Base-by-base conservation (phyloP, 2,797 vertebrate genomes). In the Propithecus perrieri region DNA sequence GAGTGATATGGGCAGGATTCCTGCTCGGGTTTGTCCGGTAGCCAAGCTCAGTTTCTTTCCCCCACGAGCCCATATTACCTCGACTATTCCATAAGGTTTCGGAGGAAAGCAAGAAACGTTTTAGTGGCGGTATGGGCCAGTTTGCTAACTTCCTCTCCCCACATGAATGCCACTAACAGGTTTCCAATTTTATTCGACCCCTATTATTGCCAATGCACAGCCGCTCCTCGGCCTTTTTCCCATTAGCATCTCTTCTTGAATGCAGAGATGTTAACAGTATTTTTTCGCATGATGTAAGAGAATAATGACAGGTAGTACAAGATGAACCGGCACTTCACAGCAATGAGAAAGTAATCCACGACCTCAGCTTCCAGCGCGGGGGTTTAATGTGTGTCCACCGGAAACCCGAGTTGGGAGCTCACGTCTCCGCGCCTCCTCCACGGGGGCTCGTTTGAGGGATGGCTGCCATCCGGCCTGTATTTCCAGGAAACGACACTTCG, bases 401-500 rank as follows among this genome's bases (percentile, higher is more conserved):
- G 97, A 97, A 97, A 85, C 61, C 85, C 63, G 50, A 90, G 83
- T 26, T 33, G 35, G 65, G 35, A 91, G 83, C 26, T 78, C 41
- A 8, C 0, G 0, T 93, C 78, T 89, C 72, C n/a, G 6, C 5
- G 28, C 38, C 81, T 79, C 84, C 90, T 86, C 96, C 76, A 0
- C 0, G 0, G 95, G 89, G 96, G 46, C 87, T 91, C 80, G 2
- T 91, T 92, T 80, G 76, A 94, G 81, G 85, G 48, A 88, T 79
- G 89, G 93, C 91, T 89, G 79, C 38, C 35, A 33, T 71, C 89
- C 84, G 92, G 72, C 41, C 76, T 43, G 35, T n/a, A 17, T 91
- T 85, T 97, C 93, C 95, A 97, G 87, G 96, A 98, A 96, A 92
- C 43, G 80, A 93, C 93, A 43, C 33, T 89, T 87, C 6, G 8